These are phyloP conservation scores for Aratinga solstitialis DNA, from an alignment of 2,797 vertebrate species.

Conservation along the genomic window DNA sequence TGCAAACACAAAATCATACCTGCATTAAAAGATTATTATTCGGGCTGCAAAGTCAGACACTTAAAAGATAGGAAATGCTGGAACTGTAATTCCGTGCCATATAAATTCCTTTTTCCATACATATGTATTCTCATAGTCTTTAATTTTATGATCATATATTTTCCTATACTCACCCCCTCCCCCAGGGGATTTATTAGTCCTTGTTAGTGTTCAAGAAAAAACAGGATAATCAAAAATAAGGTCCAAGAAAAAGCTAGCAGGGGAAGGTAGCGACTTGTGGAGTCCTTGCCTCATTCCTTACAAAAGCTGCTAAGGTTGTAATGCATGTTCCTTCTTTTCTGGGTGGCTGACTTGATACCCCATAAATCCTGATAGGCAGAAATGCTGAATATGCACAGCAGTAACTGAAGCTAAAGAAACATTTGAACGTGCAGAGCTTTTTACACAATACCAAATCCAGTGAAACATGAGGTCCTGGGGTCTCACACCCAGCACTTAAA, in stretches of 20 bases:
- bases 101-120: background rate
- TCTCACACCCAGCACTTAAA: background rate
- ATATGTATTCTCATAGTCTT: background rate
- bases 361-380: constrained; percentile 41
- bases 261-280: background rate
- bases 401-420: constrained; percentile 11
- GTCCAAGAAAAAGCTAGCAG: background rate
- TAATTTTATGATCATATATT: background rate
- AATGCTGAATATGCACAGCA: constrained; percentile 39
- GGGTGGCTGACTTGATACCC: constrained; percentile 57
- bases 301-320: constrained; percentile 23
- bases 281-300: constrained; percentile 1
- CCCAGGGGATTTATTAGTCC: background rate
- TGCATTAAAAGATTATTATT: constrained; percentile 32
- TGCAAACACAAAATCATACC: constrained; percentile 44
- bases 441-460: background rate
- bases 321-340: constrained; percentile 11
- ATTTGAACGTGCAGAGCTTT: background rate
- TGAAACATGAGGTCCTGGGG: background rate
- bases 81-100: background rate
- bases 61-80: constrained; percentile 9
- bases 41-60: constrained; percentile 29
- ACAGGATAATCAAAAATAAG: background rate
- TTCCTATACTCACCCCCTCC: background rate
- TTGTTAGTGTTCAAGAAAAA: background rate